Evolutionary conservation across 1,140 invertebrate species (phyloP).

Genomic region (Argopecten irradians): DNA sequence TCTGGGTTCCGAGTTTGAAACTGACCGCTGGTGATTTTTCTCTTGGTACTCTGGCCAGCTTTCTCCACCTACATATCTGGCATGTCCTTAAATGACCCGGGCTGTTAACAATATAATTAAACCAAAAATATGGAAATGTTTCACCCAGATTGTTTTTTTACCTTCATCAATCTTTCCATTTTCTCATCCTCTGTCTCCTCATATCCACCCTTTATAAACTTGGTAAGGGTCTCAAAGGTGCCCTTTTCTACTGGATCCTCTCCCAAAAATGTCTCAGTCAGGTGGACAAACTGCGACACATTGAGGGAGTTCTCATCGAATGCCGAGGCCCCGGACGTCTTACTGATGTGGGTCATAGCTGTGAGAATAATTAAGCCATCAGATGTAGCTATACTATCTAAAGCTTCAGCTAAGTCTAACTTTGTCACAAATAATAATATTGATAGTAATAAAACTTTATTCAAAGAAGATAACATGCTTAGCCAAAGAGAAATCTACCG

Average conservation of each 20-base stretch:
- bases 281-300: conserved; percentile 74
- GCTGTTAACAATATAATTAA: too few species aligned
- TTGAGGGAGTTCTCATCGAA: conserved; percentile 75
- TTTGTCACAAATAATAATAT: background rate
- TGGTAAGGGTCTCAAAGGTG: conserved; percentile 63
- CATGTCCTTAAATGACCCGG: too few species aligned
- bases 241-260: conserved; percentile 54
- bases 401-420: background rate
- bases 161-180: conserved; percentile 72
- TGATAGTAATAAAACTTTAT: too few species aligned
- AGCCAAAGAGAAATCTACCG: too few species aligned
- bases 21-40: too few species aligned
- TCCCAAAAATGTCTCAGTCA: conserved; percentile 74
- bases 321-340: conserved; percentile 70
- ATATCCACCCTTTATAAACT: conserved; percentile 71
- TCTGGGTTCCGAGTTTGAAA: too few species aligned
- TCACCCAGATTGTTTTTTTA: conserved; percentile 40
- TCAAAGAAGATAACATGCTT: too few species aligned
- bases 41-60: background rate
- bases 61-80: background rate
- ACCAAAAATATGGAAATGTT: background rate
- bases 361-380: background rate
- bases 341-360: conserved; percentile 57
- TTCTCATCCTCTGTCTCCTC: conserved; percentile 75
- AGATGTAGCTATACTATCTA: background rate